These are phyloP conservation scores for Misgurnus mizolepis DNA, from an alignment of 2,113 vertebrate species.

Conservation along the genomic window DNA sequence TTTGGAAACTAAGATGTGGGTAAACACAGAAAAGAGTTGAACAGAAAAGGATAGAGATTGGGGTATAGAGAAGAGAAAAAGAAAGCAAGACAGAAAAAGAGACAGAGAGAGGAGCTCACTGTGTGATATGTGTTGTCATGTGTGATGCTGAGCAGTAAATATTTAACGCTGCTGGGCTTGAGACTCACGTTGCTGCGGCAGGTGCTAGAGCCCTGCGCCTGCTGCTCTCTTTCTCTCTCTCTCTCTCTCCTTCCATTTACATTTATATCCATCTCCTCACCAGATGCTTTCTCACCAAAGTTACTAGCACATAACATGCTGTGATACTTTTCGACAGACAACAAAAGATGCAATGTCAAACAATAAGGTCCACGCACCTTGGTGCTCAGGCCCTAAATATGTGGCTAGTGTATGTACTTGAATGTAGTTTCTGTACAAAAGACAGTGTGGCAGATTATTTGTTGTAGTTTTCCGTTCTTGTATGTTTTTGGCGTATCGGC, in stretches of 20 bases:
- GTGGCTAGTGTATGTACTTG: background rate
- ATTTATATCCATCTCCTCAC: slow-evolving; percentile 31
- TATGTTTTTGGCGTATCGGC: background rate
- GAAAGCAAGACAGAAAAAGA: background rate
- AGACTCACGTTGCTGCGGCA: slow-evolving; percentile 50
- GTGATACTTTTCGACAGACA: background rate
- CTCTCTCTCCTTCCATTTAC: background rate
- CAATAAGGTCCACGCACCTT: too few relatives aligned
- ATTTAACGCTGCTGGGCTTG: slow-evolving; percentile 46
- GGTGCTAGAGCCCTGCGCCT: slow-evolving; percentile 38
- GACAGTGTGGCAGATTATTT: background rate
- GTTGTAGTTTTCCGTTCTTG: background rate
- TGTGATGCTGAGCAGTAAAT: slow-evolving; percentile 49
- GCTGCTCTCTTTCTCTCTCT: slow-evolving; percentile 16
- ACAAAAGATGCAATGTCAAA: background rate
- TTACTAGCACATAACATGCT: slow-evolving; percentile 11
- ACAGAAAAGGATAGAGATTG: slow-evolving; percentile 39
- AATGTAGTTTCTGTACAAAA: background rate
- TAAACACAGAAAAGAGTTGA: background rate
- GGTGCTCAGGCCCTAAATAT: too few relatives aligned
- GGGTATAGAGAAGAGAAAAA: background rate
- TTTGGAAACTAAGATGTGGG: background rate
- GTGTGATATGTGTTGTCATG: slow-evolving; percentile 39
- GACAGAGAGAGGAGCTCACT: background rate
- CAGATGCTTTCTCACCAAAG: slow-evolving; percentile 2